These are phyloP conservation scores for Amphimallon solstitiale DNA, from an alignment of 2,888 invertebrate species.

Conservation along the genomic window DNA sequence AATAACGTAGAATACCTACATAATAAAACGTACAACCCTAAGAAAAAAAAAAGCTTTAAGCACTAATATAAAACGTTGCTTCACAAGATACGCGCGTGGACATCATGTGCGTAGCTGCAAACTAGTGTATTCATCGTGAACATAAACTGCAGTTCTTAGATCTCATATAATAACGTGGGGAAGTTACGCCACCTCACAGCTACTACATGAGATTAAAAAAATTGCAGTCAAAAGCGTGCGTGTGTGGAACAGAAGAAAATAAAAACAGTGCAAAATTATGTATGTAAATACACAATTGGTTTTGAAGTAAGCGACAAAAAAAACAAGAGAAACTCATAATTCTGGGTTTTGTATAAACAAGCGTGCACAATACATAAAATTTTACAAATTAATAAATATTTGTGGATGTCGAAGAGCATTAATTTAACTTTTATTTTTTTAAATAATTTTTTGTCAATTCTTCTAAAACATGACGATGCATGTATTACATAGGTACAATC, in stretches of 20 bases:
- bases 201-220: constrained; percentile 98
- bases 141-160: constrained; percentile 72
- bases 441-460: no score
- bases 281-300: constrained; percentile 52
- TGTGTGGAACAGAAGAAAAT: constrained; percentile 36
- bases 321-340: constrained; percentile 46
- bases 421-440: no score
- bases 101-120: constrained; percentile 34
- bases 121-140: constrained; percentile 36
- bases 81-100: constrained; percentile 14
- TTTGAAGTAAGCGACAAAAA: constrained; percentile 51
- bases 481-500: no score
- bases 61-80: constrained; percentile 59
- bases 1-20: no score
- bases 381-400: no score
- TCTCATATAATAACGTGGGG: constrained; percentile 91
- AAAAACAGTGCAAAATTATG: constrained; percentile 33
- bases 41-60: constrained; percentile 60
- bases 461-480: no score
- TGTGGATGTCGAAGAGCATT: no score
- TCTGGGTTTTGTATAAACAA: no score
- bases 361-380: no score
- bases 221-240: constrained; percentile 63
- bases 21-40: constrained; percentile 48
- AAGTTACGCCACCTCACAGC: constrained; percentile 81